Base-by-base conservation (phyloP, 2,113 vertebrate genomes). In the Tachuris rubrigastra region DNA sequence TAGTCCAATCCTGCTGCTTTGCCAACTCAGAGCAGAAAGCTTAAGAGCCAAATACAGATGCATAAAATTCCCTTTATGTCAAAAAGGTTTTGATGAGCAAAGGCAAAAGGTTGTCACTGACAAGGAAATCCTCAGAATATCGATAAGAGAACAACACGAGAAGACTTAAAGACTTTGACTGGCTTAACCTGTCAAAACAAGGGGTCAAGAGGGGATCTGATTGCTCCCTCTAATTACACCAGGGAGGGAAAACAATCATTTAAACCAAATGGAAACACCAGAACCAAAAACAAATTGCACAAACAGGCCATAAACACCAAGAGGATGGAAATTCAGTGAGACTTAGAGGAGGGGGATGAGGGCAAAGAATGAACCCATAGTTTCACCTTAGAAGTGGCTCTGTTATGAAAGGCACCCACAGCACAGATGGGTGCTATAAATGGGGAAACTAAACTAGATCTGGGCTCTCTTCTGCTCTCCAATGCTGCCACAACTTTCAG, bases 291-390 rank as follows among this genome's bases (percentile, higher is more conserved):
- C 56, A 67, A 74, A 67, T n/a, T 8, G 42, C 14, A 78, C 4
- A 0, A 63, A 60, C 18, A 1, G 13, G 41, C 55, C 79, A 9
- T 1, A 15, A 92, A 58, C 56, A 66, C 28, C 0, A 0, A 2
- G 10, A 89, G 58, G 69, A 73, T 46, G 76, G 69, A 55, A 95
- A 89, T 37, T 18, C 16, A 13, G 84, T 2, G 0, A 56, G 44
- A 47, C n/a, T 47, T 2, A 6, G 47, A 65, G 44, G 60, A 81
- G 60, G 1, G 0, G 69, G 56, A 67, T 4, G 9, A 30, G 18
- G 10, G 25, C 6, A 4, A 75, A 71, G 77, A 90, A 69, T 39
- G 67, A 90, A 89, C 8, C 0, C 1, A 31, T 12, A 12, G 80
- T 72, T 94, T 52, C 84, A 52, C 63, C 68, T n/a, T 18, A 39